Percentiles rank a stretch among this genome's conserved stretches.
These are phyloP conservation scores for Apogon talboti DNA, from an alignment of 2,797 vertebrate genomes.

Conservation along the genomic window DNA sequence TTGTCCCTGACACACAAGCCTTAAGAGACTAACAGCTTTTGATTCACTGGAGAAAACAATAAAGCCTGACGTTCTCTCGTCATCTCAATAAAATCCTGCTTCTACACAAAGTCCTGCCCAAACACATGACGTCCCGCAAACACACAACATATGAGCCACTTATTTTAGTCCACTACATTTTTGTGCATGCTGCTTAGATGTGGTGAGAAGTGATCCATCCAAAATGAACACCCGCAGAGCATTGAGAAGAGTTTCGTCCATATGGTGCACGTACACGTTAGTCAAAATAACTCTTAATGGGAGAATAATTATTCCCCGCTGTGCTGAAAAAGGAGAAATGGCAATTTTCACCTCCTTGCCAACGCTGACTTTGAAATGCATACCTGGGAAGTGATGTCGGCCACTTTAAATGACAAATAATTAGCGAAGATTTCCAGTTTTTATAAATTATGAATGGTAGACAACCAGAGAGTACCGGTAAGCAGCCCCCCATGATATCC, in stretches of 20 bases:
- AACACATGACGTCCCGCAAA: constrained; percentile 51
- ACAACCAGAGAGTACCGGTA: neutral
- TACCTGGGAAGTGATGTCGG: constrained; percentile 64
- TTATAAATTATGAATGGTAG: constrained; percentile 34
- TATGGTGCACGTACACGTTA: constrained; percentile 40
- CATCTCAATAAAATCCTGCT: constrained; percentile 69
- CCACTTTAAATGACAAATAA: constrained; percentile 46
- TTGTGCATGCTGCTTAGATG: constrained; percentile 43
- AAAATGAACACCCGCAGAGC: constrained; percentile 60
- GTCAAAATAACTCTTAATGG: constrained; percentile 71
- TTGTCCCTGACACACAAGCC: constrained; percentile 64
- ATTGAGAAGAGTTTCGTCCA: constrained; percentile 47
- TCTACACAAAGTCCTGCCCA: constrained; percentile 51
- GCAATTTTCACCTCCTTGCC: constrained; percentile 49
- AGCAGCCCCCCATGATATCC: constrained; percentile 54
- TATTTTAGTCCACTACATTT: constrained; percentile 56
- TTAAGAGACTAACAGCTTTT: constrained; percentile 74
- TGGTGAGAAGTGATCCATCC: constrained; percentile 48
- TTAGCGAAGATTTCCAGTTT: constrained; percentile 48
- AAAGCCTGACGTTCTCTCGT: constrained; percentile 50
- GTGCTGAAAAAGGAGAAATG: constrained; percentile 46
- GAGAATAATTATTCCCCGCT: constrained; percentile 78
- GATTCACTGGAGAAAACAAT: constrained; percentile 77
- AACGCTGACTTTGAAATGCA: constrained; percentile 14
- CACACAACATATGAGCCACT: constrained; percentile 40